Conservation (phyloP, 2,113 vertebrate species). For the Entosphenus tridentatus region DNA sequence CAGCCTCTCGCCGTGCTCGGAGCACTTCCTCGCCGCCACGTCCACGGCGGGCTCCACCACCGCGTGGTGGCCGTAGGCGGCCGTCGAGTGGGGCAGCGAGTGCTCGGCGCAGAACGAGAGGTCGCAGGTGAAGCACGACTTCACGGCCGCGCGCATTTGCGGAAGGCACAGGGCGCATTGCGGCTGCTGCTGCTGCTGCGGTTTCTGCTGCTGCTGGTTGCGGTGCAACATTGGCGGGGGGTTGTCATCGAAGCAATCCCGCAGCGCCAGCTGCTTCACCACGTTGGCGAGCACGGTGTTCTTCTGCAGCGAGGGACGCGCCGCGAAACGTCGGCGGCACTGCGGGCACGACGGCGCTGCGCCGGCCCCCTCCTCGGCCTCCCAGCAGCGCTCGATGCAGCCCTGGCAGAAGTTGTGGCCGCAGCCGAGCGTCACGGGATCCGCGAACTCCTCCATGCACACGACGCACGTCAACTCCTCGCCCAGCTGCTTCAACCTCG, state of each 20-base stretch:
- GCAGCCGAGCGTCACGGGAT: slow-evolving; percentile 29
- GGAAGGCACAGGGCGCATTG: background rate
- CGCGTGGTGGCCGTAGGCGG: background rate
- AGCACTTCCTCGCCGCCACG: background rate
- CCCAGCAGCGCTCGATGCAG: slow-evolving; percentile 17
- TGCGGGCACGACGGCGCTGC: slow-evolving; percentile 21
- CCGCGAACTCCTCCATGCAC: slow-evolving; percentile 28
- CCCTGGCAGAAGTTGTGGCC: slow-evolving; percentile 38
- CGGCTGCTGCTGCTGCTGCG: background rate
- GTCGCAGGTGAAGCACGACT: background rate
- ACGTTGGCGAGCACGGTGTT: slow-evolving; percentile 2
- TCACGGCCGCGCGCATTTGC: background rate
- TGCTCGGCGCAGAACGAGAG: background rate
- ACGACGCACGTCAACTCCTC: slow-evolving; percentile 33
- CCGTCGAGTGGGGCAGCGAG: background rate
- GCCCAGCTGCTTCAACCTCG: too few species aligned
- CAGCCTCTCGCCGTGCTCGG: slow-evolving; percentile 8
- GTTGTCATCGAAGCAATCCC: too few species aligned
- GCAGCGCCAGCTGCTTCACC: background rate
- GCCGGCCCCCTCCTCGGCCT: slow-evolving; percentile 16
- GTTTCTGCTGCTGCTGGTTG: too few species aligned
- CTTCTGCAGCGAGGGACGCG: slow-evolving; percentile 12
- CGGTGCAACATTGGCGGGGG: too few species aligned
- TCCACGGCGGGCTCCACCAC: background rate
- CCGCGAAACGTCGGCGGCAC: slow-evolving; percentile 20